Percentiles rank a stretch among this genome's conserved stretches.
phyloP scores from a whole-genome alignment of 2,113 vertebrate genomes.

The Scalopus aquaticus region DNA sequence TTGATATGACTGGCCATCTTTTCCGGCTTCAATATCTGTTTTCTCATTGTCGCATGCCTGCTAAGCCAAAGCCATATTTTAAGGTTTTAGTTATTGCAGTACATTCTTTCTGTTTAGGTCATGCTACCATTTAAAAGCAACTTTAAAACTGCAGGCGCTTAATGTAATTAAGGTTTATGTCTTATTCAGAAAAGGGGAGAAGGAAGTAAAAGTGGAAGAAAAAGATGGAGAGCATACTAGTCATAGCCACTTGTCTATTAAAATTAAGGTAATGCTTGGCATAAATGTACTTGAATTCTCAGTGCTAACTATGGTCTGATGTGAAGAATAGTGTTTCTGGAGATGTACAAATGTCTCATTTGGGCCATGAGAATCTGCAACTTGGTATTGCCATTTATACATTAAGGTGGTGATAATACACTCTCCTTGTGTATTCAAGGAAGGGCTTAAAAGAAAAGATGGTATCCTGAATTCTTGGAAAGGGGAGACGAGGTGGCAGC shows the following conservation, averaged over 20 bases:
- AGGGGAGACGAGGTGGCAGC: not conserved
- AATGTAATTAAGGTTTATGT: constrained; percentile 26
- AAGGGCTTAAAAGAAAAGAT: not conserved
- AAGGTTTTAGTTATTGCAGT: constrained; percentile 4
- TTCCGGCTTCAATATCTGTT: not conserved
- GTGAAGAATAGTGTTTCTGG: not conserved
- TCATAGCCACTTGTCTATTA: constrained; percentile 32
- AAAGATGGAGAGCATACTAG: not conserved
- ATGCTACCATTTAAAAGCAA: not conserved
- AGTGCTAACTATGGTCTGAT: not conserved
- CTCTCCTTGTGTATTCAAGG: not conserved
- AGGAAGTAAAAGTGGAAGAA: not conserved
- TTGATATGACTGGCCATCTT: not conserved
- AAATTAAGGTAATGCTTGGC: constrained; percentile 37
- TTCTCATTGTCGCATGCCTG: not conserved
- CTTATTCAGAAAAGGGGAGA: not conserved
- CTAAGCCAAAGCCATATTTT: not conserved
- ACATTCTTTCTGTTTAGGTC: not conserved
- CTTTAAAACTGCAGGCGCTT: constrained; percentile 13
- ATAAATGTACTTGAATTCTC: not conserved
- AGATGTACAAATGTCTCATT: not conserved
- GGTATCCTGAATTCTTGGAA: not conserved
- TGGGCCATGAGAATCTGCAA: not conserved
- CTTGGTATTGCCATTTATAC: not conserved
- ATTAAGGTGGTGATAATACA: constrained; percentile 19